Evolutionary conservation across 2,113 vertebrate genomes (phyloP).

Genomic region (Athene noctua): DNA sequence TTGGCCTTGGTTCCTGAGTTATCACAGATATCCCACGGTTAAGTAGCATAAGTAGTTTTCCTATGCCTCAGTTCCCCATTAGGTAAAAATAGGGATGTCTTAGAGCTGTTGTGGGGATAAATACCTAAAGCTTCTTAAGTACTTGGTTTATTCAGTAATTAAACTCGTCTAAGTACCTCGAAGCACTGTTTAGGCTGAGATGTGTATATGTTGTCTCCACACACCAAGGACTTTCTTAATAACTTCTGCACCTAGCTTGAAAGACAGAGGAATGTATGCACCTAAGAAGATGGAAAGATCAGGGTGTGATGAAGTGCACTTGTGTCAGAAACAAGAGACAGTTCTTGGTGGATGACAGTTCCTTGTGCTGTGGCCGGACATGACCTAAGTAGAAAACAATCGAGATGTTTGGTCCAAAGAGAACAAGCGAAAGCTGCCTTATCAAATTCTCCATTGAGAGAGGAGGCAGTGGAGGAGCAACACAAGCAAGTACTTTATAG

Average conservation of each 20-base stretch:
- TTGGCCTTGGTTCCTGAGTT: not conserved
- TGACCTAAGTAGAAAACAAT: not conserved
- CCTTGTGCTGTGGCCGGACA: not conserved
- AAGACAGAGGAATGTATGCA: not conserved
- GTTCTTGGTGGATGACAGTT: not conserved
- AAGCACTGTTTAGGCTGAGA: not conserved
- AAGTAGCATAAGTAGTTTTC: constrained; percentile 54
- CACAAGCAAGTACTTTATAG: not conserved
- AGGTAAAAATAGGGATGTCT: constrained; percentile 40
- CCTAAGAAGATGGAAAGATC: not conserved
- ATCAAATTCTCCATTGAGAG: not conserved
- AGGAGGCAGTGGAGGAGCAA: not conserved
- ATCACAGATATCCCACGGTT: not conserved
- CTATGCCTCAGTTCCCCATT: not conserved
- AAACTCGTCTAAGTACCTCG: not conserved
- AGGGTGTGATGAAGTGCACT: not conserved
- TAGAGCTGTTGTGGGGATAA: not conserved
- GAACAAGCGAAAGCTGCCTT: not conserved
- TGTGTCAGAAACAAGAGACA: not conserved
- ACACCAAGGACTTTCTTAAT: not conserved
- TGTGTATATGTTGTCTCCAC: not conserved
- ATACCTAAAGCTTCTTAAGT: constrained; percentile 31
- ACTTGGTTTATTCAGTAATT: constrained; percentile 1
- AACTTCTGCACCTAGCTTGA: not conserved
- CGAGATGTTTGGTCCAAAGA: not conserved